phyloP scores from a whole-genome alignment of 1,140 invertebrate species.

The Sitophilus oryzae region DNA sequence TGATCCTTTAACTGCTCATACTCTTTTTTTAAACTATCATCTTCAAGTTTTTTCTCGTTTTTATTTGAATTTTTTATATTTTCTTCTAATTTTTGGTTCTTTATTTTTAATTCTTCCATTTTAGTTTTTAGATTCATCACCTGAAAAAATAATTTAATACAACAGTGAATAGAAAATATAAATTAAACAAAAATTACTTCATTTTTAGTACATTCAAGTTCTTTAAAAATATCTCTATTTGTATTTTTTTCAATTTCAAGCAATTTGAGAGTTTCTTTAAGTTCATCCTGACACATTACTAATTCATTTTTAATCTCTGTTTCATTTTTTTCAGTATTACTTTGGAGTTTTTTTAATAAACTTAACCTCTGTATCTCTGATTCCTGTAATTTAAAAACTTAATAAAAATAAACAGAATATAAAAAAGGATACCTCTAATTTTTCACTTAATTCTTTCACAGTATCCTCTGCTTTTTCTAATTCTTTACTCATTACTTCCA shows the following conservation, averaged over 20 bases:
- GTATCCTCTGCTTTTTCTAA: constrained; percentile 27
- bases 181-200: constrained; percentile 1
- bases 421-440: constrained; percentile 18
- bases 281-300: constrained; percentile 8
- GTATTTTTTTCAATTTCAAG: constrained; percentile 4
- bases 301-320: constrained; percentile 14
- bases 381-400: constrained; percentile 15
- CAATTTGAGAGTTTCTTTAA: background rate
- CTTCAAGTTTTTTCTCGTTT: constrained; percentile 2
- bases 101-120: constrained; percentile 15
- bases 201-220: constrained; percentile 9
- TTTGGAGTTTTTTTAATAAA: constrained; percentile 19
- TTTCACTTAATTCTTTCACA: constrained; percentile 23
- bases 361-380: constrained; percentile 19
- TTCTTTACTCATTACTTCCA: constrained; percentile 34
- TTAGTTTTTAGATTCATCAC: constrained; percentile 8
- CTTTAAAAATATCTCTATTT: constrained; percentile 4
- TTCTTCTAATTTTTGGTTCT: constrained; percentile 3
- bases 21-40: constrained; percentile 19
- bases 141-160: background rate
- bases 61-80: background rate
- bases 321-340: constrained; percentile 14
- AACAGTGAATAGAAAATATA: background rate
- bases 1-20: constrained; percentile 24
- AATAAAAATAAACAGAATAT: constrained; percentile 2